Conservation (phyloP, 2,113 vertebrate genomes). For the Cettia cetti region DNA sequence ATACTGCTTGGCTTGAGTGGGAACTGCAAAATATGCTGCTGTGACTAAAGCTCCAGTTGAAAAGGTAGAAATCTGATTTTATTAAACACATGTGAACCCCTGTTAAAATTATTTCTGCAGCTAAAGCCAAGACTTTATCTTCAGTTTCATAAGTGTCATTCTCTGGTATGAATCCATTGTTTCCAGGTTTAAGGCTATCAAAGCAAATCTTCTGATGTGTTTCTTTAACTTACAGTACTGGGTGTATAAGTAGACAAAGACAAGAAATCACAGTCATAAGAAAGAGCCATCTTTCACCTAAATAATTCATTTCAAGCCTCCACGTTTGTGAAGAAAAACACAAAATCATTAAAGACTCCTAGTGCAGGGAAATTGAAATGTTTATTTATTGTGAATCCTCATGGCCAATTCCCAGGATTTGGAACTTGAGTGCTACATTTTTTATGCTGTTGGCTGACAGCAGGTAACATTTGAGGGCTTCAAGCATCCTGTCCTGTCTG, state of each 20-base stretch:
- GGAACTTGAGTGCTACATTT: neutral
- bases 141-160: neutral
- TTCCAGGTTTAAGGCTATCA: neutral
- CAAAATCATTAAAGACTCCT: neutral
- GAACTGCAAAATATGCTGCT: neutral
- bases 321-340: neutral
- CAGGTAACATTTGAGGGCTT: neutral
- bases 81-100: neutral
- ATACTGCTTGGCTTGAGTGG: neutral
- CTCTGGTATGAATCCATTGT: neutral
- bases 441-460: neutral
- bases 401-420: neutral
- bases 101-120: neutral
- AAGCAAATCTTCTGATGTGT: neutral
- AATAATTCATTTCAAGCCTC: neutral
- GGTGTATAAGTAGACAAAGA: neutral
- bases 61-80: constrained; percentile 14
- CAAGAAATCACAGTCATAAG: neutral
- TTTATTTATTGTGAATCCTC: neutral
- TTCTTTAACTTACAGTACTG: neutral
- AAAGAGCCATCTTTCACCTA: neutral
- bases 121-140: neutral
- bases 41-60: neutral
- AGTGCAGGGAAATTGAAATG: neutral
- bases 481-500: neutral